Evolutionary conservation across 2,888 invertebrate species (phyloP), one percentile per base, ranked within the genome.

Genomic region (Volucella zonaria): DNA sequence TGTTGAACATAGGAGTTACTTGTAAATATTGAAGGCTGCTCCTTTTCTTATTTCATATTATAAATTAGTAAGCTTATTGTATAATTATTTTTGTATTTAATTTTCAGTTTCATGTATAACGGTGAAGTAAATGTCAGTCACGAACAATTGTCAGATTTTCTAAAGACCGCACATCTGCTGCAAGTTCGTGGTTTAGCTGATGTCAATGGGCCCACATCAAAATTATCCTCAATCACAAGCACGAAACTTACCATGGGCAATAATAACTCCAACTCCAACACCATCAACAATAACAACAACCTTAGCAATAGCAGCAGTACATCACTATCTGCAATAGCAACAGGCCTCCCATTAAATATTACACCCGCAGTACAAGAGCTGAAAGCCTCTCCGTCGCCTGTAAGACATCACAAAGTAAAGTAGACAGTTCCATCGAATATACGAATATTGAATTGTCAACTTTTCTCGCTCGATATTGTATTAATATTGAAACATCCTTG

Each of bases 71-170:
- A 31, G 0, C 1, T 31, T 31, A 31, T 31, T 31, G 1, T 31
- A 31, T 31, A 6, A 31, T 31, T 6, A 10, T 18, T n/a, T n/a
- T 14, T 56, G 14, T 18, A 42, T 52, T 45, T 47, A 4, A 15
- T 59, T 66, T 52, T 51, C 90, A 95, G 95, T 92, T 97, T 97
- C 93, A 97, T 97, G 96, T 97, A 97, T 92, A 96, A 97, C 92
- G 97, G 97, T 83, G 97, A 97, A 92, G 97, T 97, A 43, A 96
- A 97, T 92, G 96, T 97, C 88, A 96, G 96, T 31, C 96, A 97
- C 91, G 96, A 97, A 89, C 96, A 96, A 91, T 93, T 97, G 88
- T 95, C 96, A 87, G 96, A 96, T 91, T 97, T 97, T 92, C 93
- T 97, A 87, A 95, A 96, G 92, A 97, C 97, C 86, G 97, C 97